Evolutionary conservation across 2,113 vertebrate species (phyloP).

Genomic region (Syngnathus floridae): DNA sequence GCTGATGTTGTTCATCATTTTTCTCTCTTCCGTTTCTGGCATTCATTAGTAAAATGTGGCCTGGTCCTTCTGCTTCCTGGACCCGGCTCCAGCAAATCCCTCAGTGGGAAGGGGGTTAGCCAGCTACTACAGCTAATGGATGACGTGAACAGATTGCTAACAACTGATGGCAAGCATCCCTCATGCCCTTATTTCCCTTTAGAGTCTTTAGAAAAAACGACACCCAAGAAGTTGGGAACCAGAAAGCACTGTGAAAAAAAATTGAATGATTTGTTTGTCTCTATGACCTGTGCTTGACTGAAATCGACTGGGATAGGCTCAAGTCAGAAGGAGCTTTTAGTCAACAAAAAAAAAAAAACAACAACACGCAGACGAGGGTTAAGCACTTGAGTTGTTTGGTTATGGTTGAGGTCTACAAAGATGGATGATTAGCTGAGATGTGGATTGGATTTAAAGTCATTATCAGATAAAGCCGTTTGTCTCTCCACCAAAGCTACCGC

Average conservation of each 20-base stretch:
- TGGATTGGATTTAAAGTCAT: slow-evolving; percentile 1
- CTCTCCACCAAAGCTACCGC: background rate
- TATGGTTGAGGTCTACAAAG: background rate
- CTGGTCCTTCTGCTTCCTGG: slow-evolving; percentile 38
- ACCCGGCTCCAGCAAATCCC: slow-evolving; percentile 48
- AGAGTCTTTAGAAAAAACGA: background rate
- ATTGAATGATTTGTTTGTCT: background rate
- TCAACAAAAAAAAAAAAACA: no score
- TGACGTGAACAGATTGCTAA: slow-evolving; percentile 27
- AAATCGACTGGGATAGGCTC: background rate
- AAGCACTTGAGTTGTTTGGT: background rate
- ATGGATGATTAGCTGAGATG: slow-evolving; percentile 1
- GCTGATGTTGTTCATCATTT: slow-evolving; percentile 42
- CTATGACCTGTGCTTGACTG: no score
- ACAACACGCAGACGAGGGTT: background rate
- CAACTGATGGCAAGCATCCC: background rate
- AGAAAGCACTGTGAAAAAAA: no score
- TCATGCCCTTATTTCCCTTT: slow-evolving; percentile 1
- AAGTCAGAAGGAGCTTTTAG: background rate
- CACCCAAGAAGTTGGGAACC: background rate
- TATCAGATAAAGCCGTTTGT: background rate
- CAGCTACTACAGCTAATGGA: slow-evolving; percentile 49
- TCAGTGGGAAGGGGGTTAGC: slow-evolving; percentile 29
- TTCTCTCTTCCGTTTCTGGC: slow-evolving; percentile 41
- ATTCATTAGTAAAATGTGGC: slow-evolving; percentile 57